phyloP scores from a whole-genome alignment of 2,113 vertebrate species.

The Dicrurus megarhynchus region DNA sequence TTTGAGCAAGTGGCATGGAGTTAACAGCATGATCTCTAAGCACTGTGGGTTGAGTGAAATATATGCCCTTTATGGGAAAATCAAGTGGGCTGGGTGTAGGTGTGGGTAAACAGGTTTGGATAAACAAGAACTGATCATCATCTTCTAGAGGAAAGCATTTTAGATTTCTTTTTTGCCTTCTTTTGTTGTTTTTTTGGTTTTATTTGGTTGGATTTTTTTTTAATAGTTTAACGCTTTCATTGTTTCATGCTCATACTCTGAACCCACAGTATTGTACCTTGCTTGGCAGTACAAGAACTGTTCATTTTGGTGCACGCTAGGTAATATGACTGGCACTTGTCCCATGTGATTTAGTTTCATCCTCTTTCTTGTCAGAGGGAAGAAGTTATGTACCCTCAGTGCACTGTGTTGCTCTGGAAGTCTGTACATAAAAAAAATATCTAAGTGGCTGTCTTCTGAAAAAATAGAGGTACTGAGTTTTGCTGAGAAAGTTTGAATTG shows the following conservation, averaged over 20 bases:
- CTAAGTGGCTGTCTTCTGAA: not conserved
- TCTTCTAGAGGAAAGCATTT: not conserved
- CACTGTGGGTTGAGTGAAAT: slow-evolving; percentile 17
- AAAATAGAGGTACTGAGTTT: not conserved
- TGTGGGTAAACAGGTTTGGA: not conserved
- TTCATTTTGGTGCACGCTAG: not conserved
- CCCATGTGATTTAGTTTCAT: not conserved
- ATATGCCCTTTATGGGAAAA: slow-evolving; percentile 15
- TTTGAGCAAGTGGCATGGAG: not conserved
- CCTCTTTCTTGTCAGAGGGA: not conserved
- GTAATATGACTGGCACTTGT: not conserved
- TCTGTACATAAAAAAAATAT: not conserved
- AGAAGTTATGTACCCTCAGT: not conserved
- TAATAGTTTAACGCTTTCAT: not conserved
- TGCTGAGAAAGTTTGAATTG: not conserved
- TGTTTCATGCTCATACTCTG: not conserved
- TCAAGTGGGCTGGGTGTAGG: not conserved
- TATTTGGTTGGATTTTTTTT: not conserved
- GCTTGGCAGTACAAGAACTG: not conserved
- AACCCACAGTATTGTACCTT: not conserved
- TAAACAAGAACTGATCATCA: not conserved
- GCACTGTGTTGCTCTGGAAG: not conserved
- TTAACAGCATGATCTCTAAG: not conserved
- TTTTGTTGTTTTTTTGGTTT: no score
- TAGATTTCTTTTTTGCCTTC: not conserved